A percentile compares a stretch with the other conserved stretches of the same genome.
Evolutionary conservation across 2,888 invertebrate species (phyloP).

Genomic region (Chrysodeixis includens): DNA sequence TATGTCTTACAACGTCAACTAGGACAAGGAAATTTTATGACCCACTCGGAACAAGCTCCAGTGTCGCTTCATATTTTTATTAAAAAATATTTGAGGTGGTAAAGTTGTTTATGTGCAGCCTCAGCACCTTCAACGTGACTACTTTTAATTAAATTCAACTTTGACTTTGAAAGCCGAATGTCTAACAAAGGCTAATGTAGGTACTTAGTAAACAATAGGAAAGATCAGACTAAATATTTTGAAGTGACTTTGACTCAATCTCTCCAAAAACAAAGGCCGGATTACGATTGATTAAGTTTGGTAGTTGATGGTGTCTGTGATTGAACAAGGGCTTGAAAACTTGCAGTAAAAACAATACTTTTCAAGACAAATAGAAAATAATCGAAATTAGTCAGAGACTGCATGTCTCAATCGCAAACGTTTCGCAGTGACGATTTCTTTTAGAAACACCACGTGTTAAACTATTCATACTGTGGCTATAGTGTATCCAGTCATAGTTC

Average conservation of each 20-base stretch:
- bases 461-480: too few relatives aligned
- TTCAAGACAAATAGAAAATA: background rate
- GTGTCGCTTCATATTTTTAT: constrained; percentile 12
- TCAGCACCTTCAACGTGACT: background rate
- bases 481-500: too few relatives aligned
- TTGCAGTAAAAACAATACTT: background rate
- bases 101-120: constrained; percentile 15
- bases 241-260: constrained; percentile 11
- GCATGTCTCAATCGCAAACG: too few relatives aligned
- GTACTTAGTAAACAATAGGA: background rate
- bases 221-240: background rate
- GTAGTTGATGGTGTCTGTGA: background rate
- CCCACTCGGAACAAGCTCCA: background rate
- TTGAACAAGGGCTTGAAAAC: background rate
- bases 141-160: constrained; percentile 19
- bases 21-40: constrained; percentile 1
- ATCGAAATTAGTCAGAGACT: background rate
- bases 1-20: background rate
- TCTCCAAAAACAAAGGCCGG: background rate
- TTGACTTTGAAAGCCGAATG: background rate
- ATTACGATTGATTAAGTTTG: background rate
- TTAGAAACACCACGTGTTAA: too few relatives aligned
- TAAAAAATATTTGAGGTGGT: constrained; percentile 13
- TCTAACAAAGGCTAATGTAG: background rate
- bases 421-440: too few relatives aligned